Conservation (phyloP, 2,888 invertebrate species). For the Operophtera brumata region DNA sequence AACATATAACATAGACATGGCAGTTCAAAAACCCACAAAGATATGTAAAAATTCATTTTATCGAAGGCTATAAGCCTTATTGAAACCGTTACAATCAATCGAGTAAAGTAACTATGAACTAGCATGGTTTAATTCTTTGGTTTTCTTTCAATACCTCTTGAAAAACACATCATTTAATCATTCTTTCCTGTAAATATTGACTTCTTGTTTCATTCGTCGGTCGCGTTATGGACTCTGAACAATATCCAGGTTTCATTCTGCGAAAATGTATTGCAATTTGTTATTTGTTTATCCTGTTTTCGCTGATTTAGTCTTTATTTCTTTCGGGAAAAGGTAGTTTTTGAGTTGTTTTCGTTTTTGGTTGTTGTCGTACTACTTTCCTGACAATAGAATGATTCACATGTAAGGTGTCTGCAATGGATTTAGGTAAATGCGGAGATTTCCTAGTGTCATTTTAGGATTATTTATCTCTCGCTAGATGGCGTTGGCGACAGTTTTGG, state of each 20-base stretch:
- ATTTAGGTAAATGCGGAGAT: no score
- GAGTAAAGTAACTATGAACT: no score
- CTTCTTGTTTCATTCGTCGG: conserved; percentile 12
- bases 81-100: no score
- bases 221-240: conserved; percentile 11
- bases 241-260: conserved; percentile 27
- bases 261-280: conserved; percentile 18
- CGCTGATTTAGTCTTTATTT: conserved; percentile 13
- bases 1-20: no score
- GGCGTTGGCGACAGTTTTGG: no score
- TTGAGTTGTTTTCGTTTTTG: not conserved
- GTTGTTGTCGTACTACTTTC: conserved; percentile 13
- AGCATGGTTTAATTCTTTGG: conserved; percentile 4
- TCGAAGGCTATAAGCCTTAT: no score
- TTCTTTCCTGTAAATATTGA: conserved; percentile 23
- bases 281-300: not conserved
- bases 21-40: no score
- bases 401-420: not conserved
- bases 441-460: no score
- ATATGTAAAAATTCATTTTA: no score
- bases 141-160: conserved; percentile 2
- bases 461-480: no score
- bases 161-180: conserved; percentile 7
- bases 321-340: conserved; percentile 2
- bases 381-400: conserved; percentile 18